These are phyloP conservation scores for Nycteola revayana DNA, from an alignment of 2,888 invertebrate species.

Conservation along the genomic window DNA sequence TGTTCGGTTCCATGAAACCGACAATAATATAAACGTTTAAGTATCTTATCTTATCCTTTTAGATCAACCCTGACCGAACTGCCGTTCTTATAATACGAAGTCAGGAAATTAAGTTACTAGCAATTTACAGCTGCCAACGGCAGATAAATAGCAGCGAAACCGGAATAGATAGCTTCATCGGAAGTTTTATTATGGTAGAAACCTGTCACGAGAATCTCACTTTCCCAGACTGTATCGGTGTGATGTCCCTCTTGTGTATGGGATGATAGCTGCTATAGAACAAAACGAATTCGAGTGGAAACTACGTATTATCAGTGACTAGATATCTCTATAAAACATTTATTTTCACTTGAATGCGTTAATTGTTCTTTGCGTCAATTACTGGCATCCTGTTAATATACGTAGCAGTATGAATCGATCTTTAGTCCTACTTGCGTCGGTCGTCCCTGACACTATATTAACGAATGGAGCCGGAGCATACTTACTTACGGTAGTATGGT, in stretches of 20 bases:
- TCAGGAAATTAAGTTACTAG: slow-evolving; percentile 24
- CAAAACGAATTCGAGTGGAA: too few relatives aligned
- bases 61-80: slow-evolving; percentile 24
- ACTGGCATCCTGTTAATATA: slow-evolving; percentile 18
- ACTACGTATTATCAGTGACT: too few relatives aligned
- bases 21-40: not conserved
- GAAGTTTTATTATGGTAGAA: slow-evolving; percentile 29
- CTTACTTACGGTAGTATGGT: slow-evolving; percentile 9
- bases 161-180: slow-evolving; percentile 23
- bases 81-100: slow-evolving; percentile 16
- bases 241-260: not conserved
- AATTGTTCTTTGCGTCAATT: slow-evolving; percentile 13
- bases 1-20: slow-evolving; percentile 6
- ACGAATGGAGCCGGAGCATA: slow-evolving; percentile 9
- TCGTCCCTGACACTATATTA: slow-evolving; percentile 36
- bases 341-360: slow-evolving; percentile 6
- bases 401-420: slow-evolving; percentile 25
- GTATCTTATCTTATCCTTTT: slow-evolving; percentile 15
- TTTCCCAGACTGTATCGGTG: slow-evolving; percentile 11
- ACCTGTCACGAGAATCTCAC: slow-evolving; percentile 7
- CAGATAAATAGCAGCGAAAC: slow-evolving; percentile 25
- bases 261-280: too few relatives aligned
- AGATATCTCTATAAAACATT: not conserved
- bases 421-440: slow-evolving; percentile 19
- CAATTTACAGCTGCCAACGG: slow-evolving; percentile 8